Evolutionary conservation across 1,140 invertebrate genomes (phyloP), one percentile per base, ranked within the genome.

Genomic region (Mamestra configurata): DNA sequence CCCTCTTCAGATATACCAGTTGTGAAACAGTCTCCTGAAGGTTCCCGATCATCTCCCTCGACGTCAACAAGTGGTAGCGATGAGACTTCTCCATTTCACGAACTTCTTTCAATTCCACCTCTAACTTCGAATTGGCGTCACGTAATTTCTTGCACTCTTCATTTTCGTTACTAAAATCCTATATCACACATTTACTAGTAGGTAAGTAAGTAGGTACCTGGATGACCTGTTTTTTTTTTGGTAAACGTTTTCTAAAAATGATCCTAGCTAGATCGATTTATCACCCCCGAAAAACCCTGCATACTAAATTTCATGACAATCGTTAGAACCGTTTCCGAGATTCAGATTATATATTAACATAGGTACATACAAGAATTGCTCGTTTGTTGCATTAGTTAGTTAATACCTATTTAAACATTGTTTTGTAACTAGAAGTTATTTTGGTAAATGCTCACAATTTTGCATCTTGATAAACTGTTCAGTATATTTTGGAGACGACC

Each of bases 11-110:
- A 85, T 92, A 92, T 49, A 95, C 88, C 13, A 95, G 79, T 40
- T 95, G 91, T 15, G 94, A 92, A 22, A 95, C 92, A 7, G 93
- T 94, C 55, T 93, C 89, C 83, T 95, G 94, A 53, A 95, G 86
- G 73, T 93, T 94, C 22, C 80, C 89, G 37, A 95, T 94, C 88
- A 95, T 93, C 88, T 95, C 91, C 43, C 92, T 86, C 22, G 93
- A 92, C 13, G 84, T 87, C 55, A 89, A 77, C 55, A 95, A 89
- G 80, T 92, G 89, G 70, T 90, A 90, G 15, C 90, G 87, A 83
- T 94, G 93, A 0, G 90, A 91, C 77, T 95, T 95, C 82, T 93
- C 92, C 18, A 90, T 80, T 80, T 94, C 93, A 3, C 84, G 83
- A 8, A 85, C 71, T 79, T 94, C 89, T 81, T 87, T 91, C 71